Evolutionary conservation across 2,888 invertebrate genomes (phyloP).

Genomic region (Gibbula magus): DNA sequence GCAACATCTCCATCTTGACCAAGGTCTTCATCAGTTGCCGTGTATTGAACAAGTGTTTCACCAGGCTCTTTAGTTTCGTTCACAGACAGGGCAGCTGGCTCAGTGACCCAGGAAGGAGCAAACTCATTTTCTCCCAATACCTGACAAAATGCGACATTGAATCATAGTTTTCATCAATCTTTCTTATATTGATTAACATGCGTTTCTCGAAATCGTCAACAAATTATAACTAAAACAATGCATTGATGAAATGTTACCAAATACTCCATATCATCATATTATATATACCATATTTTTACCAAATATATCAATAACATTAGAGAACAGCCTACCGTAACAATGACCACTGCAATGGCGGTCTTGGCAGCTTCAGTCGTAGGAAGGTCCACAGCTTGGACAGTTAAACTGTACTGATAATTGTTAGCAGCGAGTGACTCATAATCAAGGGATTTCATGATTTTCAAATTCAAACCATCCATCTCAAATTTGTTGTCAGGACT

Average conservation of each 20-base stretch:
- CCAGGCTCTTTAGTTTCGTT: background rate
- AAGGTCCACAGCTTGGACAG: background rate
- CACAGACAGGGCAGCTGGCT: background rate
- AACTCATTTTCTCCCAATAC: background rate
- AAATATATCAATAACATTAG: no score
- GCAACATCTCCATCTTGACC: conserved; percentile 10
- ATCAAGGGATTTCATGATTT: background rate
- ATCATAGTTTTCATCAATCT: no score
- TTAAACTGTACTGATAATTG: conserved; percentile 3
- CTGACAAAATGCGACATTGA: background rate
- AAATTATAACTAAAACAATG: no score
- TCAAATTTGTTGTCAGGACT: conserved; percentile 1
- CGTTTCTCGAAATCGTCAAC: no score
- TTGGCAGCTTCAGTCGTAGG: conserved; percentile 9
- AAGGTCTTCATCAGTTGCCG: conserved; percentile 7
- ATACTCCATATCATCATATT: no score
- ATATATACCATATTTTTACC: no score
- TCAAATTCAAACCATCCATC: conserved; percentile 5
- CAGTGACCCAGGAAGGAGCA: background rate
- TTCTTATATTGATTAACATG: no score
- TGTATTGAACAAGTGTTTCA: background rate
- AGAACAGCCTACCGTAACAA: background rate
- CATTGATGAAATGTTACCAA: no score
- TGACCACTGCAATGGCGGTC: background rate
- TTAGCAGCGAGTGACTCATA: background rate